A percentile compares a stretch with the other conserved stretches of the same genome.
Conservation (phyloP, 2,113 vertebrate species). For the Eulacestoma nigropectus region DNA sequence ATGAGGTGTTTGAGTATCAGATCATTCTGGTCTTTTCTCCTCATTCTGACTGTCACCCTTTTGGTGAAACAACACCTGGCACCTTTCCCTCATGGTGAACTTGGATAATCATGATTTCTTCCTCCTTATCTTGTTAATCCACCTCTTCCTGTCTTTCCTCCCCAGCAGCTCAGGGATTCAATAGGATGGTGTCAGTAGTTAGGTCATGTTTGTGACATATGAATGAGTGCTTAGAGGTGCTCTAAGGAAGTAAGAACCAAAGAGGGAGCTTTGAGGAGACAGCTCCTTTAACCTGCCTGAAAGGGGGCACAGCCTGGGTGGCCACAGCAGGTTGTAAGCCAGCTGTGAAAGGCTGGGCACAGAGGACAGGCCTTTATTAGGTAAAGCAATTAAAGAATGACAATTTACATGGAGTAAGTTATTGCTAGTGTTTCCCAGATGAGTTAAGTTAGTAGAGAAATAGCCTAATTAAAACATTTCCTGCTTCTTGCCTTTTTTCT, state of each 20-base stretch:
- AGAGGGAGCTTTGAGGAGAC: not conserved
- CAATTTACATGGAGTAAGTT: not conserved
- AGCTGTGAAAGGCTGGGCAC: not conserved
- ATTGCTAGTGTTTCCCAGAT: not conserved
- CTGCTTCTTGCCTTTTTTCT: not conserved
- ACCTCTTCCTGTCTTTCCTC: not conserved
- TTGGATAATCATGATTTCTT: not conserved
- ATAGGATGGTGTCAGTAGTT: not conserved
- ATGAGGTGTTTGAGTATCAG: not conserved
- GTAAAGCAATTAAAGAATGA: not conserved
- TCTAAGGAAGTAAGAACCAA: not conserved
- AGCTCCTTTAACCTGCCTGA: not conserved
- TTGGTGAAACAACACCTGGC: not conserved
- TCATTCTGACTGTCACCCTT: not conserved
- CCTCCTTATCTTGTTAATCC: not conserved
- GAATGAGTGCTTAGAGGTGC: not conserved
- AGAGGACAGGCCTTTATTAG: not conserved
- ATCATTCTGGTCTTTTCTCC: not conserved
- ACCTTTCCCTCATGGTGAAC: not conserved
- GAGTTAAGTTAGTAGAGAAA: not conserved
- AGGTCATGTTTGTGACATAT: not conserved
- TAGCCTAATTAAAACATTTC: constrained; percentile 29
- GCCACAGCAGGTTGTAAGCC: not conserved
- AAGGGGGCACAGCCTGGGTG: not conserved
- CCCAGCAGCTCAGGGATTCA: not conserved